Evolutionary conservation across 23 tunicate genomes (phyloP), one percentile per base, ranked within the genome.

Genomic region (Halocynthia roretzi): DNA sequence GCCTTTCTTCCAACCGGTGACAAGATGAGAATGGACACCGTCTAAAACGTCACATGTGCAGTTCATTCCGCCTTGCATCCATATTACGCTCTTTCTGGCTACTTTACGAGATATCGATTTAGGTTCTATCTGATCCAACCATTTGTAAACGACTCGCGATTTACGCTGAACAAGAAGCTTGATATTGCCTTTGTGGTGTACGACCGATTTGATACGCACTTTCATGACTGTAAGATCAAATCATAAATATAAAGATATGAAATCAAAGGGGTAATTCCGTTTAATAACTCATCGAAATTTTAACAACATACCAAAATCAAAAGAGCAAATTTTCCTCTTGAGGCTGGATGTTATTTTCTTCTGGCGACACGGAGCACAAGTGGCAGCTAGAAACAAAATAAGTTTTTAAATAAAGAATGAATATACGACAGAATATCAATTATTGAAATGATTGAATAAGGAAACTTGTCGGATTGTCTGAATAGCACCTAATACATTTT

Each of bases 41-140:
- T 75, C 76, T 15, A 89, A 52, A 18, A 89, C 88, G 52, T 81
- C 64, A 70, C 96, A 89, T 7, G 85, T 79, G 80, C 96, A 89
- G 18, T 83, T 80, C 50, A 83, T 62, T 50, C 96, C 96, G 49
- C 84, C 96, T 40, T 67, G 60, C 82, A 89, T 86, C 88, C 88
- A 89, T 6, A 89, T 53, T 21, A 72, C 67, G 19, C 56, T 69
- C 51, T 70, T 80, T 48, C 69, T 80, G 14, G 68, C 74, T 44
- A 57, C 23, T 5, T 15, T 55, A 2, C 51, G 40, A 0, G 78
- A 23, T 22, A 72, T 71, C 50, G 68, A 48, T 2, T 17, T 60
- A 2, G 84, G 48, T 7, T 56, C 51, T 8, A 74, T 50, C 14
- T 74, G 55, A 54, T 74, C 62, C 7, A 76, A 66, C 96, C 96